Evolutionary conservation across 2,888 invertebrate species (phyloP).

Genomic region (Coecobrya sp.): DNA sequence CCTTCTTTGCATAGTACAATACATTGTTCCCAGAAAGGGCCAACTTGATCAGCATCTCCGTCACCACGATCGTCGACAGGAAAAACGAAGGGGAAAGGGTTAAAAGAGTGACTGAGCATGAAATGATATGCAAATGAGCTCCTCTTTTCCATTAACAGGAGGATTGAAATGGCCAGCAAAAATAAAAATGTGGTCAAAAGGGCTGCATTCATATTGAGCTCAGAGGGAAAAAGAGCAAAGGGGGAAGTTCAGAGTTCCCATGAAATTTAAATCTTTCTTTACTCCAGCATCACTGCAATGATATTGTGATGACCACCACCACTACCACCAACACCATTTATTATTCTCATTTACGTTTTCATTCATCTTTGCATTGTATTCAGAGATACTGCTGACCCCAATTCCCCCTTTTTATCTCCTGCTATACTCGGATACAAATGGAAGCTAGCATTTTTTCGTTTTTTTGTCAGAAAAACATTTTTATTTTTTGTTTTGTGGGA

Average conservation of each 20-base stretch:
- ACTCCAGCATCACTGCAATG: conserved; percentile 7
- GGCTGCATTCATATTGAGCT: conserved; percentile 43
- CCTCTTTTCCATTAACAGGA: not conserved
- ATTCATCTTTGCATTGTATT: conserved; percentile 61
- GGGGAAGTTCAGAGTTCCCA: conserved; percentile 76
- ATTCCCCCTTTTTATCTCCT: conserved; percentile 42
- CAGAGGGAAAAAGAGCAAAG: conserved; percentile 67
- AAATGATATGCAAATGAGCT: conserved; percentile 77
- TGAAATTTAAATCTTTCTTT: conserved; percentile 68
- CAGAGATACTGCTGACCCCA: conserved; percentile 61
- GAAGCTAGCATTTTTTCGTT: conserved; percentile 60
- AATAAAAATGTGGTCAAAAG: conserved; percentile 78
- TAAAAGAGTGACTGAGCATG: conserved; percentile 73
- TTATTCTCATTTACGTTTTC: conserved; percentile 48
- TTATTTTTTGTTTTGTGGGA: conserved; percentile 73
- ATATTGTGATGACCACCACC: conserved; percentile 61
- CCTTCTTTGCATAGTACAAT: not conserved
- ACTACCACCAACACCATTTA: conserved; percentile 61
- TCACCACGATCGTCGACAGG: not conserved
- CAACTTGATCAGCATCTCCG: not conserved
- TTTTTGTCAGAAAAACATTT: conserved; percentile 60
- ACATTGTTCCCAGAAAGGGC: not conserved
- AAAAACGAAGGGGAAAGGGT: conserved; percentile 58
- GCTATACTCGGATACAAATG: conserved; percentile 52
- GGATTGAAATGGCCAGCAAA: conserved; percentile 63